phyloP scores from a whole-genome alignment of 2,888 invertebrate genomes.

The Epiperipatus broadwayi region DNA sequence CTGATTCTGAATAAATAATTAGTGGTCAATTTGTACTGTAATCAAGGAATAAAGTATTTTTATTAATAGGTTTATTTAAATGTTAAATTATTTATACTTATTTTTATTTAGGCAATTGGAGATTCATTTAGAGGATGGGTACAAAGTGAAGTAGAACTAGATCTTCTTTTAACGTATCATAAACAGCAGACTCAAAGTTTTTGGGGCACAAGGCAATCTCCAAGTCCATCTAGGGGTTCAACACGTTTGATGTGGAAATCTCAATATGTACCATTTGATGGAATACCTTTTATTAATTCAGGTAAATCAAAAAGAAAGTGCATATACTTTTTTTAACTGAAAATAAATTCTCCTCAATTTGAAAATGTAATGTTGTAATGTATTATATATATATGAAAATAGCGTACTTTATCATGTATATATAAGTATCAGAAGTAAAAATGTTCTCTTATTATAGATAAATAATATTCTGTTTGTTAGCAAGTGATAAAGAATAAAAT shows the following conservation, averaged over 20 bases:
- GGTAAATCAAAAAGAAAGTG: constrained; percentile 22
- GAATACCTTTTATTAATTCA: constrained; percentile 28
- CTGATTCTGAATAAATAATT: background rate
- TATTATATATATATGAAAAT: too few relatives aligned
- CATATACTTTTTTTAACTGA: background rate
- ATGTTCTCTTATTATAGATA: too few relatives aligned
- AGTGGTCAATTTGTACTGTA: too few relatives aligned
- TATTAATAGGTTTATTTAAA: too few relatives aligned
- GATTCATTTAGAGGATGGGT: constrained; percentile 28
- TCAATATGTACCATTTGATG: constrained; percentile 30
- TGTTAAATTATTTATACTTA: constrained; percentile 1
- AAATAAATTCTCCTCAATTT: too few relatives aligned
- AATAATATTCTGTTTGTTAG: too few relatives aligned
- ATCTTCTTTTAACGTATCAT: constrained; percentile 27
- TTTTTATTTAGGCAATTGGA: constrained; percentile 25
- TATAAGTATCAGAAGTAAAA: too few relatives aligned
- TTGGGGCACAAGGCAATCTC: constrained; percentile 30
- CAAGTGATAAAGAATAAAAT: too few relatives aligned
- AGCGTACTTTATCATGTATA: too few relatives aligned
- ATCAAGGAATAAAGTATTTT: too few relatives aligned
- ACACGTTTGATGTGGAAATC: constrained; percentile 30
- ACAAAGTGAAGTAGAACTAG: constrained; percentile 26
- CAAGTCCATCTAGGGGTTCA: constrained; percentile 25
- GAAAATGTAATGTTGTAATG: too few relatives aligned
- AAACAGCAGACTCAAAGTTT: constrained; percentile 28